Evolutionary conservation across 2,888 invertebrate genomes (phyloP).

Genomic region (Dasysyrphus tricinctus): DNA sequence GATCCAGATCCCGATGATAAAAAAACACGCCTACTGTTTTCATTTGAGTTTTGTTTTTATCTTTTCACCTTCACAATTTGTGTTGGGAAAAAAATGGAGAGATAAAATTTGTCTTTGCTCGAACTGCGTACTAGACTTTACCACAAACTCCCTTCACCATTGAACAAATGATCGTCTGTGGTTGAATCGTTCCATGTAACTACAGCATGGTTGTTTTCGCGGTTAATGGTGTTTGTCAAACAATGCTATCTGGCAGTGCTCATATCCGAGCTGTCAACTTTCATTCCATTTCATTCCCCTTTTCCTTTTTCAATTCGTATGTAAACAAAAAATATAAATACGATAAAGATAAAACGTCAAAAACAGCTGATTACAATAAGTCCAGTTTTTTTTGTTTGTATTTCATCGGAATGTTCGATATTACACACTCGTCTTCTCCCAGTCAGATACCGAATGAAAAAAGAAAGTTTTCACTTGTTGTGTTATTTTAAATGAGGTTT

Average conservation of each 20-base stretch:
- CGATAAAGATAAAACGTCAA: slow-evolving; percentile 46
- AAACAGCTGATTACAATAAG: slow-evolving; percentile 63
- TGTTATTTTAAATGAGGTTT: slow-evolving; percentile 72
- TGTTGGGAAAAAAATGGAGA: too few species aligned
- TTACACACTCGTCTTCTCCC: slow-evolving; percentile 43
- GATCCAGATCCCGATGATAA: too few species aligned
- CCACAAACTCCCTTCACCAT: too few species aligned
- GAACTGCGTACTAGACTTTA: too few species aligned
- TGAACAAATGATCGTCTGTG: too few species aligned
- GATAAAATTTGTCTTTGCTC: too few species aligned
- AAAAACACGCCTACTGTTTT: too few species aligned
- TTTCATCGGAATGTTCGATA: slow-evolving; percentile 60
- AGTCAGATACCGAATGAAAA: slow-evolving; percentile 66
- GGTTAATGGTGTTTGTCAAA: too few species aligned
- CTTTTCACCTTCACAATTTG: too few species aligned
- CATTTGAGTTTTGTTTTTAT: too few species aligned
- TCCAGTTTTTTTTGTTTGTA: slow-evolving; percentile 36
- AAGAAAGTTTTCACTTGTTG: slow-evolving; percentile 71
- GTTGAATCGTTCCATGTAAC: too few species aligned
- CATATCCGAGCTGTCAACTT: not conserved
- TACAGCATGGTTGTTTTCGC: too few species aligned
- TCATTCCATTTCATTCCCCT: slow-evolving; percentile 29
- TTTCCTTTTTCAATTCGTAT: not conserved
- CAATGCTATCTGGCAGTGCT: slow-evolving; percentile 62
- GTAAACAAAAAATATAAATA: slow-evolving; percentile 22